Base-by-base conservation (phyloP, 2,888 invertebrate genomes). In the Gasteruption jaculator region DNA sequence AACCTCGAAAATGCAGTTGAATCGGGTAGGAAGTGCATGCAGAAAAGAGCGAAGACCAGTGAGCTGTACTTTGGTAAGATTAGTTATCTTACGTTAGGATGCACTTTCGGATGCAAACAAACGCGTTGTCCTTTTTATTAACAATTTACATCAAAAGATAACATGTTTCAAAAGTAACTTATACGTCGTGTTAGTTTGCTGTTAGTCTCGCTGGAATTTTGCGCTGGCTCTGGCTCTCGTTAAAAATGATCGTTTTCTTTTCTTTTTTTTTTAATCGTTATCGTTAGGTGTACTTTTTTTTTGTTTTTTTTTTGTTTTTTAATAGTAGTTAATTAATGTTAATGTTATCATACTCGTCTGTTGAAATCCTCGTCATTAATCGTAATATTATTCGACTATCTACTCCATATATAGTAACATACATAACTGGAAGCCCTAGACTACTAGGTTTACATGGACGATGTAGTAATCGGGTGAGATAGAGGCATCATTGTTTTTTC, bases 361-460 rank as follows among this genome's bases (percentile, higher is more conserved):
- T 27, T 27, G 21, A 34, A 35, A 41, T 36, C 26, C 35, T 41
- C 35, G 25, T 25, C n/a, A 40, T 45, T 49, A 43, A 32, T 54
- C 35, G 49, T 49, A 58, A 66, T 65, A 66, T 66, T 56, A 65
- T 62, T 65, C 56, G 54, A 60, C 63, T 68, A 68, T 57, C 66
- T 69, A 68, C 58, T 63, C 56, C 61, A 61, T 66, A 69, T 60
- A 65, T 68, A 62, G 63, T 68, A 65, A 68, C 61, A 67, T 68
- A 68, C 59, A 65, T 68, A 66, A 67, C 61, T 70, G 70, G 69
- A 70, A 70, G 70, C 68, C 68, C 70, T 69, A 69, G 67, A 60
- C 69, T 70, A 69, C 68, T 69, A 66, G 64, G 63, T 63, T 68
- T 66, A 68, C 62, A 65, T 65, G 68, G 67, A 69, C 66, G 68